These are phyloP conservation scores for Misgurnus mizolepis DNA, from an alignment of 2,113 vertebrate species.

Conservation along the genomic window DNA sequence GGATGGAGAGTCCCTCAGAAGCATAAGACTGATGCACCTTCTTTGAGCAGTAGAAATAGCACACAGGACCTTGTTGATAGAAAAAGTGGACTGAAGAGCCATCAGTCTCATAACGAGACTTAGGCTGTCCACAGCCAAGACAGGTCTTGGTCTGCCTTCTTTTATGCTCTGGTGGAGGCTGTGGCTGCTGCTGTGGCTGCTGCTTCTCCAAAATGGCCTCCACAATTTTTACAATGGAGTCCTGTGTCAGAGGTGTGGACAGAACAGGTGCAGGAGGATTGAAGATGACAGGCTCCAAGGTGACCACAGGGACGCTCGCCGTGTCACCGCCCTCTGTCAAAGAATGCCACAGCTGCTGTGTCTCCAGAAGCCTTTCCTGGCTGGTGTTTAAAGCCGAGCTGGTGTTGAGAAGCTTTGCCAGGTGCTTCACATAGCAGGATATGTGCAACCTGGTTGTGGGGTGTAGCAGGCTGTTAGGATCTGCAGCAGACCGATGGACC, in stretches of 20 bases:
- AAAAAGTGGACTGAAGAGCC: conserved; percentile 23
- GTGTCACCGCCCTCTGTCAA: neutral
- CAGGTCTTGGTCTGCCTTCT: conserved; percentile 19
- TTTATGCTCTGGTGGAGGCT: neutral
- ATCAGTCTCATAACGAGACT: conserved; percentile 21
- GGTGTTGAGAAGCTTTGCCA: no score
- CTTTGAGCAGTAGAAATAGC: conserved; percentile 34
- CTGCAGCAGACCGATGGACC: conserved; percentile 11
- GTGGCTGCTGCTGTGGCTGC: conserved; percentile 1
- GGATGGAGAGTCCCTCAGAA: conserved; percentile 17
- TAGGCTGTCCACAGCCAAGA: conserved; percentile 36
- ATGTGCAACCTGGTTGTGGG: no score
- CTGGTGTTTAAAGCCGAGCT: neutral
- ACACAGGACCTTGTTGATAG: conserved; percentile 10
- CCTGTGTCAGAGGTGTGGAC: conserved; percentile 17
- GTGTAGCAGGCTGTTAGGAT: conserved; percentile 17
- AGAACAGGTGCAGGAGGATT: conserved; percentile 6
- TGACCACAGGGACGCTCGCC: neutral
- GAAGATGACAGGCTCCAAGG: neutral
- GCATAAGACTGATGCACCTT: conserved; percentile 15
- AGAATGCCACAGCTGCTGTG: neutral
- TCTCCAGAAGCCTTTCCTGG: conserved; percentile 2
- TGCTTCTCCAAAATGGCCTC: conserved; percentile 14
- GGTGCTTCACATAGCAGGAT: no score
- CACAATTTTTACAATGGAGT: conserved; percentile 8